Evolutionary conservation across 1,140 invertebrate species (phyloP).

Genomic region (Micrasema longulum): DNA sequence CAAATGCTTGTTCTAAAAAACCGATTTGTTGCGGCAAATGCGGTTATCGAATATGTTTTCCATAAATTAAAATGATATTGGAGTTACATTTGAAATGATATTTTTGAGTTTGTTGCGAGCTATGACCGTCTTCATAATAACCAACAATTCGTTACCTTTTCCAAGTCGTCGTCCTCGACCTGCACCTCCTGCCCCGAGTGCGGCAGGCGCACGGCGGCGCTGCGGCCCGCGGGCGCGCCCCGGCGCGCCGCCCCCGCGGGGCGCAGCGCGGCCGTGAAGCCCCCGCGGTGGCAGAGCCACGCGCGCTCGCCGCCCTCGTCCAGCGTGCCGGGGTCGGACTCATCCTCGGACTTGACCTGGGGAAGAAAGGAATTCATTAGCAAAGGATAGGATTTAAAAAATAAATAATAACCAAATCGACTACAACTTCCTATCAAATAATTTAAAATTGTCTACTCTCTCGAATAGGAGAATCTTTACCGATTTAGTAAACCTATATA

Average conservation of each 20-base stretch:
- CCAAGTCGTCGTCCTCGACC: conserved; percentile 93
- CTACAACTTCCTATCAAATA: too few species aligned
- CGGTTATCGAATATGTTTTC: too few species aligned
- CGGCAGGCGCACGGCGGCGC: conserved; percentile 80
- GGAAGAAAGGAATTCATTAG: conserved; percentile 41
- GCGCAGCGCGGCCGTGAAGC: conserved; percentile 84
- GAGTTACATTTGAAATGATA: too few species aligned
- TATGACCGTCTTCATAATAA: too few species aligned
- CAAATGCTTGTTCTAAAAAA: too few species aligned
- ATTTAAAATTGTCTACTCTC: too few species aligned
- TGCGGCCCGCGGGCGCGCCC: conserved; percentile 61
- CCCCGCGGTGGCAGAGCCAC: conserved; percentile 92
- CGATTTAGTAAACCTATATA: too few species aligned
- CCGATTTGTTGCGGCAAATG: too few species aligned
- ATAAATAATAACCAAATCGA: too few species aligned
- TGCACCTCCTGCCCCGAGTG: conserved; percentile 82
- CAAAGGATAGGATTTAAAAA: neutral
- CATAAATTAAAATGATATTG: too few species aligned
- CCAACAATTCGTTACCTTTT: conserved; percentile 85
- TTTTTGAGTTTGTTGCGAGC: too few species aligned
- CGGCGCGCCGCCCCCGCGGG: conserved; percentile 75
- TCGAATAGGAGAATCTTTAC: too few species aligned
- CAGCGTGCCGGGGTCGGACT: conserved; percentile 78
- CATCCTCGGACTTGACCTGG: conserved; percentile 85
- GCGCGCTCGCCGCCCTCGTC: conserved; percentile 84